Base-by-base conservation (phyloP, 2,797 vertebrate genomes). In the Acridotheres tristis region DNA sequence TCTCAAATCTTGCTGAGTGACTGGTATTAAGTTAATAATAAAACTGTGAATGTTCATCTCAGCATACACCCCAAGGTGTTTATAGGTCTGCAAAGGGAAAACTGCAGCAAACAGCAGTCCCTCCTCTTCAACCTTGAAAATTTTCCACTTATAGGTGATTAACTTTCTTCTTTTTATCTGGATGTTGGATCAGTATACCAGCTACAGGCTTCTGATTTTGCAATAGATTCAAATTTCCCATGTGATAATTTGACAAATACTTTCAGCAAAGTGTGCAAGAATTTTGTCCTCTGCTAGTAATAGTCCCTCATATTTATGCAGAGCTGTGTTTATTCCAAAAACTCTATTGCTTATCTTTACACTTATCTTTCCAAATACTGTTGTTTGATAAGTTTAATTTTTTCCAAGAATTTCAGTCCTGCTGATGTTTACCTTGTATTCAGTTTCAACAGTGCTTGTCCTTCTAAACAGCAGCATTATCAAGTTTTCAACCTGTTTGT, bases 391-490 rank as follows among this genome's bases (percentile, higher is more conserved):
- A 43, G 27, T 45, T 66, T 23, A 36, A 20, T 8, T 78, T 87
- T 88, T 84, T 10, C 68, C 63, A 88, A 85, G 79, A 89, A 78
- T 59, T 90, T 87, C 38, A 89, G 36, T 75, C 82, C 62, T 91
- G 75, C 57, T 92, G 80, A 59, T 94, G 43, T 65, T 84, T 90
- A 63, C n/a, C 34, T 85, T 79, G 29, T 88, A 38, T 95, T 90
- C 58, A 66, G 69, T 96, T 96, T 97, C 93, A 87, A 78, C 40
- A 77, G 45, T 67, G 34, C 61, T 71, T 91, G 10, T 90, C 68
- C 25, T 90, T 80, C 34, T 75, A 61, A 91, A 61, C 30, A 79
- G 47, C 26, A 27, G 23, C 66, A 57, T 36, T 61, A 30, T 79
- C 32, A 82, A 40, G 13, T 53, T 59, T 88, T 90, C 75, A 67